A percentile compares a stretch with the other conserved stretches of the same genome.
These are phyloP conservation scores for Cyprinodon tularosa DNA, from an alignment of 2,113 vertebrate genomes.

Conservation along the genomic window DNA sequence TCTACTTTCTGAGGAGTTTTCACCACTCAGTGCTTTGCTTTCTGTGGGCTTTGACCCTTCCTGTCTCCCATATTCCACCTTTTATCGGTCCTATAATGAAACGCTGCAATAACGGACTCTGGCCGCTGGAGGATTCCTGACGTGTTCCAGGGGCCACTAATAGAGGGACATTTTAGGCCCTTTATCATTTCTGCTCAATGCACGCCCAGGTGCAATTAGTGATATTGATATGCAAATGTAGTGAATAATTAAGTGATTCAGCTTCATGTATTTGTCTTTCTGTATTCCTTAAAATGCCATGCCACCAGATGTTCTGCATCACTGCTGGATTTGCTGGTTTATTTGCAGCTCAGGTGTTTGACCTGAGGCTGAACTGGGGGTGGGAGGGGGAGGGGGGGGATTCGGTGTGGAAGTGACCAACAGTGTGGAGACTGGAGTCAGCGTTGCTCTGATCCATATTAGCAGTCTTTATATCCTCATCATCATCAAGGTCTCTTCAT, in stretches of 20 bases:
- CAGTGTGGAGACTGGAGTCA: conserved; percentile 33
- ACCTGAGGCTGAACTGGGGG: conserved; percentile 66
- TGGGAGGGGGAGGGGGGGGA: neutral
- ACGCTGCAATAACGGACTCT: conserved; percentile 70
- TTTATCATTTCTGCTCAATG: conserved; percentile 41
- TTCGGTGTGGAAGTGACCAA: conserved; percentile 27
- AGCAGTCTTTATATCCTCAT: conserved; percentile 4
- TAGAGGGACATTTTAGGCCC: conserved; percentile 54
- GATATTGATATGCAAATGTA: conserved; percentile 59
- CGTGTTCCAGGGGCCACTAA: conserved; percentile 52
- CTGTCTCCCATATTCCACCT: conserved; percentile 76
- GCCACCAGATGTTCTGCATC: conserved; percentile 46
- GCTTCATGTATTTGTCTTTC: conserved; percentile 52
- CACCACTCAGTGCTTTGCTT: conserved; percentile 37
- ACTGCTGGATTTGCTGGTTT: conserved; percentile 13
- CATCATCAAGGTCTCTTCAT: neutral
- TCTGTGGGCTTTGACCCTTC: conserved; percentile 74
- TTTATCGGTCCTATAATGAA: conserved; percentile 75
- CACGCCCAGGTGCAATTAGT: conserved; percentile 58
- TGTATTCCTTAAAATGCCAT: conserved; percentile 64
- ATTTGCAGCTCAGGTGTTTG: conserved; percentile 48
- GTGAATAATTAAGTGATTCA: conserved; percentile 60
- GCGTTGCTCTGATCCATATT: conserved; percentile 29
- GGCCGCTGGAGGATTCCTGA: conserved; percentile 81
- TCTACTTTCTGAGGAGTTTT: conserved; percentile 11